Percentiles rank a stretch among this genome's conserved stretches.
phyloP scores from a whole-genome alignment of 2,797 vertebrate genomes.

The Notoglanidium macrostoma region DNA sequence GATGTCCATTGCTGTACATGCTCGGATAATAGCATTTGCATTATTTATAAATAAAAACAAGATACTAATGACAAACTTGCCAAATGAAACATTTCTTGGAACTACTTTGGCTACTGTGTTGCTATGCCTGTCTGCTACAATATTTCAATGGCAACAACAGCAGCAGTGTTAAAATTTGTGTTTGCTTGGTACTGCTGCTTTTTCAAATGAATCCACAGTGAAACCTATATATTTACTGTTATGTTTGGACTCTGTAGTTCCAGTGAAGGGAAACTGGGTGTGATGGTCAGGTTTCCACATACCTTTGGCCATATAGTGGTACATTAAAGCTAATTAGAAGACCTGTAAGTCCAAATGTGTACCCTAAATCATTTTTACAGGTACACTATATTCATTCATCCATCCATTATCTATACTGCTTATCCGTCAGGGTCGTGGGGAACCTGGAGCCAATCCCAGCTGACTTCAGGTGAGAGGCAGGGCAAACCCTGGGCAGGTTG shows the following conservation, averaged over 20 bases:
- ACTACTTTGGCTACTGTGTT: not conserved
- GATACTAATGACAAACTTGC: not conserved
- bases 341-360: not conserved
- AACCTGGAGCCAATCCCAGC: too few species aligned
- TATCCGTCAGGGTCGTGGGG: too few species aligned
- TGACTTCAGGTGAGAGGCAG: too few species aligned
- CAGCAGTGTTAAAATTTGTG: not conserved
- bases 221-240: not conserved
- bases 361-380: not conserved
- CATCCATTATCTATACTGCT: too few species aligned
- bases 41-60: constrained; percentile 28
- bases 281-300: not conserved
- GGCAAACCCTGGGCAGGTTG: too few species aligned
- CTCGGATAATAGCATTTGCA: constrained; percentile 15
- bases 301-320: not conserved
- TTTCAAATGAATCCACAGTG: not conserved
- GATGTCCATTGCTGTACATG: constrained; percentile 8
- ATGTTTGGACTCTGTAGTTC: not conserved
- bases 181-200: not conserved
- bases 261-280: not conserved
- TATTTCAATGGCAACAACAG: not conserved
- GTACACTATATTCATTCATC: not conserved
- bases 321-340: not conserved
- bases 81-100: not conserved
- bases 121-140: not conserved